Percentiles rank a stretch among this genome's conserved stretches.
Evolutionary conservation across 2,797 vertebrate genomes (phyloP).

Genomic region (Muraenolepis orangiensis): DNA sequence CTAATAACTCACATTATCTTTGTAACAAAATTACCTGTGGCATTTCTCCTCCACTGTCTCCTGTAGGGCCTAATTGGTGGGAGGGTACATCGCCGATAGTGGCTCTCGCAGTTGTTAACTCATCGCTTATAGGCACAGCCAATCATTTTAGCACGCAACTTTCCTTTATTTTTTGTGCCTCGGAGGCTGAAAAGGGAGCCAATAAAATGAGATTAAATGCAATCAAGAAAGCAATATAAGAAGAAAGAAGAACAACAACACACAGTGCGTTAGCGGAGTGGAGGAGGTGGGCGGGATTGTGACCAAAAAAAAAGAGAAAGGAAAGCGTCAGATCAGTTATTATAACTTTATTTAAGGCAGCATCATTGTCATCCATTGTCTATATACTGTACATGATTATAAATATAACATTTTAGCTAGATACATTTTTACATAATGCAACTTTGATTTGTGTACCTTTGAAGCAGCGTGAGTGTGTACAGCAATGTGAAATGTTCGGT

Average conservation of each 20-base stretch:
- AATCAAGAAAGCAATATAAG: constrained; percentile 36
- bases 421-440: neutral
- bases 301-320: neutral
- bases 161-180: neutral
- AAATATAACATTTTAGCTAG: neutral
- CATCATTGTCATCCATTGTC: neutral
- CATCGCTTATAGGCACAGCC: too few relatives aligned
- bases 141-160: too few relatives aligned
- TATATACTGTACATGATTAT: neutral
- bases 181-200: constrained; percentile 17
- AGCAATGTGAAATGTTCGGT: too few relatives aligned
- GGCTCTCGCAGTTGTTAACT: too few relatives aligned
- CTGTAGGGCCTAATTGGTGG: too few relatives aligned
- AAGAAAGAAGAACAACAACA: too few relatives aligned
- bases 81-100: too few relatives aligned
- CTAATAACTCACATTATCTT: too few relatives aligned
- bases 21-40: too few relatives aligned
- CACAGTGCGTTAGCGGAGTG: neutral
- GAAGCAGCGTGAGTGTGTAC: neutral
- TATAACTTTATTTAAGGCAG: neutral
- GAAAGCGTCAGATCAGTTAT: neutral
- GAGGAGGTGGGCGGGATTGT: neutral
- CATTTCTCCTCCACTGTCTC: too few relatives aligned
- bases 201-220: constrained; percentile 33
- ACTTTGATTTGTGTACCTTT: neutral